These are phyloP conservation scores for Litocranius walleri DNA, from an alignment of 2,113 vertebrate genomes.

Conservation along the genomic window DNA sequence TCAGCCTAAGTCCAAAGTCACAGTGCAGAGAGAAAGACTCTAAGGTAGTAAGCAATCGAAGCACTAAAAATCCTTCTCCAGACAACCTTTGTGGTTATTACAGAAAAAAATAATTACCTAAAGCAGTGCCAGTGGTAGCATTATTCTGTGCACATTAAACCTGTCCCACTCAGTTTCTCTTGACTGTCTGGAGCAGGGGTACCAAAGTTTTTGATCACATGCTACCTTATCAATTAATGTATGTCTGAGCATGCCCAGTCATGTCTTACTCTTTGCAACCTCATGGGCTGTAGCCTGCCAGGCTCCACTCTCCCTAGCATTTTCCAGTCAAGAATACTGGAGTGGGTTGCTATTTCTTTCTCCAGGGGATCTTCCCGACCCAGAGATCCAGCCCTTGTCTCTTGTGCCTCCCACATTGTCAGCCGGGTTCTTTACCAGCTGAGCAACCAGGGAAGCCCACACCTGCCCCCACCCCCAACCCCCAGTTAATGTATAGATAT, in stretches of 20 bases:
- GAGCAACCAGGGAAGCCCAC: background rate
- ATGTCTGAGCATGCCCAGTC: background rate
- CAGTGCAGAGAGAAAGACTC: background rate
- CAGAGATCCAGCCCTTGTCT: background rate
- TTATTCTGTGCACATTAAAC: background rate
- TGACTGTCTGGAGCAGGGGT: background rate
- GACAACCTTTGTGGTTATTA: background rate
- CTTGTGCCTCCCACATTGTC: background rate
- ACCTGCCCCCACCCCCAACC: rapidly evolving
- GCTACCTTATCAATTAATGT: background rate
- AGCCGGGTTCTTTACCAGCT: background rate
- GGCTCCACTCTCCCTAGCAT: background rate
- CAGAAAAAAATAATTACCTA: background rate
- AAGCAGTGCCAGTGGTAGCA: background rate
- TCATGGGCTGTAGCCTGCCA: background rate
- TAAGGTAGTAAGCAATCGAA: background rate
- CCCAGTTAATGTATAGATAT: background rate
- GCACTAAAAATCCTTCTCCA: background rate
- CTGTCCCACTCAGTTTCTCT: background rate
- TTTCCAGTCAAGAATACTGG: background rate
- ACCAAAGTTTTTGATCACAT: background rate
- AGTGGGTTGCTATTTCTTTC: background rate
- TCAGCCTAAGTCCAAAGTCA: background rate
- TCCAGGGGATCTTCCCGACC: background rate
- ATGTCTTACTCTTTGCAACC: background rate